Evolutionary conservation across 2,113 vertebrate genomes (phyloP), one percentile per base, ranked within the genome.

Genomic region (Cyphomyrus plagiostoma): DNA sequence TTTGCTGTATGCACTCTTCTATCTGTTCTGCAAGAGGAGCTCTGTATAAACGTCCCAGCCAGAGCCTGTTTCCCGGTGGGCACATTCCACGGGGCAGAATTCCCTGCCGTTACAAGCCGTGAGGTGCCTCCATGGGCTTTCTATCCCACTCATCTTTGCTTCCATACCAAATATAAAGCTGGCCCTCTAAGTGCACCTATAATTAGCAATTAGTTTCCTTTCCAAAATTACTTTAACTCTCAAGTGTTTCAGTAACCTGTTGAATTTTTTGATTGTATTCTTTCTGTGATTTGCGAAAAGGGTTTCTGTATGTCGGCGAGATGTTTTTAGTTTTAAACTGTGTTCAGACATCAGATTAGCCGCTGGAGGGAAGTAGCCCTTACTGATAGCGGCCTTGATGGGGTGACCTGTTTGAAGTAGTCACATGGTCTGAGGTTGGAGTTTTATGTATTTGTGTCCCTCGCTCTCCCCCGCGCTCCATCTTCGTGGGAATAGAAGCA

Each of bases 361-460:
- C 1, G 15, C 83, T 66, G 9, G 2, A 30, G 62, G 62, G 62
- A 66, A 66, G 62, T 26, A 26, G 10, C 62, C 62, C 26, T 70
- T 26, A 1, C 62, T 70, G n/a, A 70, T 30, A 26, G 10, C 13
- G 62, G 62, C 58, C n/a, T 9, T 86, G 15, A 13, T 17, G 3
- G 39, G 53, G 88, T 21, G 26, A 39, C 83, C 10, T 19, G n/a
- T 85, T 17, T 89, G 70, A 84, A 48, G 52, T 8, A 83, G 89
- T 89, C 53, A 56, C 42, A 19, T 82, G 53, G 50, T 23, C 53
- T 46, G 83, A 70, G 42, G 82, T 49, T 21, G 9, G 23, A 90
- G 91, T 90, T 92, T 88, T 86, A 84, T 90, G 89, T 91, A 89
- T 90, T 90, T 93, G 89, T 91, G 85, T 39, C 74, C 80, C 91